phyloP scores from a whole-genome alignment of 2,113 vertebrate genomes.

The Equus przewalskii region DNA sequence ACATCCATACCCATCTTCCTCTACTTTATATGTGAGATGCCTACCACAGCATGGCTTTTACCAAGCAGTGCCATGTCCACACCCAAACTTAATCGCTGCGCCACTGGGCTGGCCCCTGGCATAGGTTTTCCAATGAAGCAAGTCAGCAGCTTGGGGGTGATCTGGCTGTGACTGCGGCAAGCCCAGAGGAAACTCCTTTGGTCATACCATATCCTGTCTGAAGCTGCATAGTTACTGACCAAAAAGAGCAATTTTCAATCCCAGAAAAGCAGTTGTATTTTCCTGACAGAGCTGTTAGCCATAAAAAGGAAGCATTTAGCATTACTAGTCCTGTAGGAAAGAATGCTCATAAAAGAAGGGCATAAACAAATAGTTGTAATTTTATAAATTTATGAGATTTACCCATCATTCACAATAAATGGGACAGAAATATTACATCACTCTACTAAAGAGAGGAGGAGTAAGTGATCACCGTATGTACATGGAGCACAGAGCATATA shows the following conservation, averaged over 20 bases:
- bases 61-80: no score
- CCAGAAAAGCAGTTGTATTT: background rate
- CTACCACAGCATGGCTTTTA: no score
- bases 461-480: background rate
- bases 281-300: background rate
- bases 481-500: background rate
- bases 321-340: background rate
- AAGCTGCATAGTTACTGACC: background rate
- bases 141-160: background rate
- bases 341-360: conserved; percentile 1
- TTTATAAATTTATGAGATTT: background rate
- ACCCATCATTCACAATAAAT: background rate
- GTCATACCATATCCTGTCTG: background rate
- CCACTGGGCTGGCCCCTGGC: no score
- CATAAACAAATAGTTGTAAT: background rate
- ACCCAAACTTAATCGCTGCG: no score
- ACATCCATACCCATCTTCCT: no score
- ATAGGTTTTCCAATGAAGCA: background rate
- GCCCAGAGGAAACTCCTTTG: background rate
- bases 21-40: no score
- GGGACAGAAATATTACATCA: background rate
- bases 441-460: background rate
- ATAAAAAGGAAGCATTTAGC: conserved; percentile 38
- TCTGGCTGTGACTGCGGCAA: background rate
- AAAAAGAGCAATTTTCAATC: background rate